A percentile compares a stretch with the other conserved stretches of the same genome.
Conservation (phyloP, 1,140 invertebrate genomes). For the Eubasilissa regina region DNA sequence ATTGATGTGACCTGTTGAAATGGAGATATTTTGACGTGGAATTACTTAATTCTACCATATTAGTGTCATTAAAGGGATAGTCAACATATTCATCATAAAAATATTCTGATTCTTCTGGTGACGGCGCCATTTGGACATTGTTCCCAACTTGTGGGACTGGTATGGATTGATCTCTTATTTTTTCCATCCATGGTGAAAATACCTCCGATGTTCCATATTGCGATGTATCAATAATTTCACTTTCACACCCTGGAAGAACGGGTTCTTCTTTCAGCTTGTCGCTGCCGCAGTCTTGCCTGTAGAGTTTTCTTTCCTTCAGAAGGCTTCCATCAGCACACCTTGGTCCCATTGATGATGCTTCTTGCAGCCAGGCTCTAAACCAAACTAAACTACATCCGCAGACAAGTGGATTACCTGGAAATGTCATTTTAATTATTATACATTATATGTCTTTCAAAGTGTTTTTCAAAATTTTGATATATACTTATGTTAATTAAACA, state of each 20-base stretch:
- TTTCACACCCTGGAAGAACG: constrained; percentile 76
- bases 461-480: too few species aligned
- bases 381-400: constrained; percentile 87
- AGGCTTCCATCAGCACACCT: constrained; percentile 83
- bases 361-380: constrained; percentile 86
- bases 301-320: constrained; percentile 80
- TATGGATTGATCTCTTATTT: constrained; percentile 68
- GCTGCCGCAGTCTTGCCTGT: constrained; percentile 77
- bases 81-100: constrained; percentile 88
- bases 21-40: constrained; percentile 43
- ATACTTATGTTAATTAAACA: too few species aligned
- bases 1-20: constrained; percentile 41
- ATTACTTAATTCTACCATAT: constrained; percentile 65
- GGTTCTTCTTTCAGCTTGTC: constrained; percentile 72
- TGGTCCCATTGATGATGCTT: constrained; percentile 80
- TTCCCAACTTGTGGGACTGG: constrained; percentile 50
- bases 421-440: neutral
- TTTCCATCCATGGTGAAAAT: constrained; percentile 71
- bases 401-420: constrained; percentile 84
- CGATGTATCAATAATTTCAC: constrained; percentile 74
- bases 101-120: constrained; percentile 82
- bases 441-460: too few species aligned
- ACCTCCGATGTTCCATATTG: constrained; percentile 70
- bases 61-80: constrained; percentile 77
- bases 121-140: constrained; percentile 68